Evolutionary conservation across 2,113 vertebrate genomes (phyloP), one percentile per base, ranked within the genome.

Genomic region (Oncorhynchus kisutch): DNA sequence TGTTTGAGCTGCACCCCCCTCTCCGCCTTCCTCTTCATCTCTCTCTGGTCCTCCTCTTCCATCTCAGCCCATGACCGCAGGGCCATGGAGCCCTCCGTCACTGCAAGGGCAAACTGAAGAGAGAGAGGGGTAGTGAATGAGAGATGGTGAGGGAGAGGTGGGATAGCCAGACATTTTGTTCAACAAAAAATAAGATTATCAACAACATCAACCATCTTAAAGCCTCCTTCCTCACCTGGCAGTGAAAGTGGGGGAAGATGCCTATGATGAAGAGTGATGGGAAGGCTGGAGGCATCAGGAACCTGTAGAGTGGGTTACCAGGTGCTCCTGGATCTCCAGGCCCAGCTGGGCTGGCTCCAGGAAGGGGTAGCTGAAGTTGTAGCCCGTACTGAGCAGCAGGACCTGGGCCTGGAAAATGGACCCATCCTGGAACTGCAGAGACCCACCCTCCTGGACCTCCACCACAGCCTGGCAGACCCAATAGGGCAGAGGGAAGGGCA

Each of bases 321-420:
- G 22, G 8, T 92, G 90, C 70, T 91, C 73, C 25, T 87, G 83
- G 74, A 94, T 49, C 1, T 85, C 74, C 74, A 95, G 59, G 16
- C 87, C 89, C 81, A 94, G 86, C 67, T 88, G 71, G 20, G 69
- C 66, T 0, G 72, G 73, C 0, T 85, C 68, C 70, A 95, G 82
- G 81, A 94, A 95, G 0, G 92, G 92, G 65, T 85, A 95, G 27
- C 64, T 84, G 87, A 93, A 95, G 65, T 89, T 93, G 80, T 96
- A 95, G 0, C 94, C 95, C 1, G 94, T 96, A 81, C 95, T 95
- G 82, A 95, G 85, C 64, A 96, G 84, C 79, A 95, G 86, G 4
- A 88, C 84, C 16, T 95, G 91, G 0, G 93, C 89, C 1, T 27
- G 0, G 34, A 70, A 31, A 76, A 78, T 60, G 0, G 79, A 89